Evolutionary conservation across 2,888 invertebrate genomes (phyloP).

Genomic region (Cinara cedri): DNA sequence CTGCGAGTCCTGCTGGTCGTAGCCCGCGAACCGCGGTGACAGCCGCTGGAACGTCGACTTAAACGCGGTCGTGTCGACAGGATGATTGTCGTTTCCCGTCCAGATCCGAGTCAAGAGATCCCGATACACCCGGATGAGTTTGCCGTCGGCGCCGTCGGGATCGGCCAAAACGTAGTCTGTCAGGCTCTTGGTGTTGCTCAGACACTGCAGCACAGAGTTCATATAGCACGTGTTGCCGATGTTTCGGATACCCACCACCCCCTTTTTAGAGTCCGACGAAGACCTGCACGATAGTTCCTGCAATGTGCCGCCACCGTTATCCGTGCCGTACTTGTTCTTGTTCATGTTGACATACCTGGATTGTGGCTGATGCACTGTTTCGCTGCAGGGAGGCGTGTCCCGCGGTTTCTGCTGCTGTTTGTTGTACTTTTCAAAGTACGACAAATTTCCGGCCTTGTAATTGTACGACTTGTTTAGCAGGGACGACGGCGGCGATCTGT

Average conservation of each 20-base stretch:
- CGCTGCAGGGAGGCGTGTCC: slow-evolving; percentile 10
- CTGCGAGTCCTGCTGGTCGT: slow-evolving; percentile 89
- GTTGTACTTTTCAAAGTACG: slow-evolving; percentile 53
- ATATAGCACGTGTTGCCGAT: slow-evolving; percentile 96
- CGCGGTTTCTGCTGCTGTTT: slow-evolving; percentile 38
- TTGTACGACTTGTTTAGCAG: slow-evolving; percentile 40
- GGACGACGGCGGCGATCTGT: slow-evolving; percentile 23
- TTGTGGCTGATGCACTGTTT: background rate
- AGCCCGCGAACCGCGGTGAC: slow-evolving; percentile 74
- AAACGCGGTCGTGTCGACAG: slow-evolving; percentile 60
- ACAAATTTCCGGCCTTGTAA: slow-evolving; percentile 32
- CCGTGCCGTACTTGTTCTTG: slow-evolving; percentile 17
- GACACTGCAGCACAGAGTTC: slow-evolving; percentile 93
- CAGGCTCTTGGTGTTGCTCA: slow-evolving; percentile 73
- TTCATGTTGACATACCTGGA: slow-evolving; percentile 46
- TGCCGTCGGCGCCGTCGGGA: slow-evolving; percentile 61
- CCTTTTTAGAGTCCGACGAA: slow-evolving; percentile 62
- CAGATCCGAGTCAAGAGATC: slow-evolving; percentile 60
- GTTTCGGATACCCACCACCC: slow-evolving; percentile 87
- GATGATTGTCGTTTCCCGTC: slow-evolving; percentile 58
- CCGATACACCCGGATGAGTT: slow-evolving; percentile 59
- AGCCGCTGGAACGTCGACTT: slow-evolving; percentile 64
- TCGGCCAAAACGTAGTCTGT: slow-evolving; percentile 56
- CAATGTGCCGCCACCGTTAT: background rate
- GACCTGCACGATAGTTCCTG: slow-evolving; percentile 15